Percentiles rank a stretch among this genome's conserved stretches.
These are phyloP conservation scores for Pammene fasciana DNA, from an alignment of 2,888 invertebrate species.

Conservation along the genomic window DNA sequence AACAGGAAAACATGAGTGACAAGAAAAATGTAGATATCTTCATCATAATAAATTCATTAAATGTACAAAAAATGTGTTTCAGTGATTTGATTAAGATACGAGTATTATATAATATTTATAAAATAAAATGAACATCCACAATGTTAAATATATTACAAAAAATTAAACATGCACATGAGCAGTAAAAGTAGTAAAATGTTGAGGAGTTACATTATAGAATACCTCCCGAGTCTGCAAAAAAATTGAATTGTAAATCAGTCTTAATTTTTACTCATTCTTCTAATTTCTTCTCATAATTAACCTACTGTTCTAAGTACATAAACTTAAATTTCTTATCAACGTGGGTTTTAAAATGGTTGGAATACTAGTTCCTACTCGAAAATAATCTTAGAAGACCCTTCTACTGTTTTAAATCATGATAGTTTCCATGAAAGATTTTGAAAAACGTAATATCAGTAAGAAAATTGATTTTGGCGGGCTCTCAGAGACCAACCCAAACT, in stretches of 20 bases:
- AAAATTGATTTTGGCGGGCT: no score
- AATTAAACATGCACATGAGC: slow-evolving; percentile 36
- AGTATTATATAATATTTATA: not conserved
- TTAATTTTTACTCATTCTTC: not conserved
- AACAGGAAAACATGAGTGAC: not conserved
- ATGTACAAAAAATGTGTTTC: not conserved
- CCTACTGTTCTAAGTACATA: no score
- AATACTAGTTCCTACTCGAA: no score
- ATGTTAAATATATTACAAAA: slow-evolving; percentile 7
- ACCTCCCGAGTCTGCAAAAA: slow-evolving; percentile 44
- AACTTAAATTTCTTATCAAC: no score
- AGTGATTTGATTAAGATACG: not conserved
- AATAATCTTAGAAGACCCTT: no score
- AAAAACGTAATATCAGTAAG: no score
- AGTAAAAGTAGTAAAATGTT: slow-evolving; percentile 43
- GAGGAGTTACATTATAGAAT: slow-evolving; percentile 45
- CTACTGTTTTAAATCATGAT: no score
- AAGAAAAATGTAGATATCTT: not conserved
- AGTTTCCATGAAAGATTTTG: no score
- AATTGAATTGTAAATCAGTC: slow-evolving; percentile 23
- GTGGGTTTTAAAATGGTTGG: no score
- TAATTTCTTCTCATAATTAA: not conserved
- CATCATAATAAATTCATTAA: not conserved
- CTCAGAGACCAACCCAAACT: no score
- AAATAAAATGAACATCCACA: slow-evolving; percentile 26